Conservation (phyloP, 1,140 invertebrate species). For the Notospermus geniculatus region DNA sequence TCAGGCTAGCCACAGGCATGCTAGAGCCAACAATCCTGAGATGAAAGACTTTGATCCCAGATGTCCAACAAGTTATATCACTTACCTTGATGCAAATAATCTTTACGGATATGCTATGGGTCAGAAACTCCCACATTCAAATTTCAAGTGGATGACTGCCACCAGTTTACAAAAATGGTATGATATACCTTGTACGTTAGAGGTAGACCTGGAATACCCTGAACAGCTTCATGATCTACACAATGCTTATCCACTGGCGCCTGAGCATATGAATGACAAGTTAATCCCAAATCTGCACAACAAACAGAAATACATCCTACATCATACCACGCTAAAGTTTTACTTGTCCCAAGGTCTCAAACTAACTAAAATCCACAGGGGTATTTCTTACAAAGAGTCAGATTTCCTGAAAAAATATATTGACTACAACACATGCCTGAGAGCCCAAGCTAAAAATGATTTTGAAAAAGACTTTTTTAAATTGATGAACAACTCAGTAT, state of each 20-base stretch:
- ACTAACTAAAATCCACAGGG: conserved; percentile 9
- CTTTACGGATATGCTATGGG: conserved; percentile 36
- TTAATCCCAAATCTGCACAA: conserved; percentile 23
- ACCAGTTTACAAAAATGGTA: conserved; percentile 22
- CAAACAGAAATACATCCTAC: conserved; percentile 26
- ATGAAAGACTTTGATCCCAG: conserved; percentile 16
- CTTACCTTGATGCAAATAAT: conserved; percentile 37
- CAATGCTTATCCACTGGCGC: conserved; percentile 58
- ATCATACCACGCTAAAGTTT: conserved; percentile 2
- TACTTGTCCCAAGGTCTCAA: neutral
- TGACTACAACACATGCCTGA: neutral
- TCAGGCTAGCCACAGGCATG: conserved; percentile 27
- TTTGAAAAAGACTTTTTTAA: conserved; percentile 13
- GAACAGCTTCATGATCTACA: conserved; percentile 58
- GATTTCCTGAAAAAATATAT: neutral
- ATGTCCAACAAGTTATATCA: conserved; percentile 27
- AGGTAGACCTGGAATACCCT: conserved; percentile 50
- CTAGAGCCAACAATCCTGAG: conserved; percentile 30
- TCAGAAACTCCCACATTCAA: conserved; percentile 17
- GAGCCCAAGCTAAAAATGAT: conserved; percentile 5
- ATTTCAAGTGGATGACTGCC: conserved; percentile 52
- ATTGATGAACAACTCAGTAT: conserved; percentile 6
- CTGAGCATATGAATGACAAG: conserved; percentile 36
- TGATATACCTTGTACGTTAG: conserved; percentile 48
- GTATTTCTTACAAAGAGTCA: neutral